Base-by-base conservation (phyloP, 2,797 vertebrate species). In the Varecia variegata region DNA sequence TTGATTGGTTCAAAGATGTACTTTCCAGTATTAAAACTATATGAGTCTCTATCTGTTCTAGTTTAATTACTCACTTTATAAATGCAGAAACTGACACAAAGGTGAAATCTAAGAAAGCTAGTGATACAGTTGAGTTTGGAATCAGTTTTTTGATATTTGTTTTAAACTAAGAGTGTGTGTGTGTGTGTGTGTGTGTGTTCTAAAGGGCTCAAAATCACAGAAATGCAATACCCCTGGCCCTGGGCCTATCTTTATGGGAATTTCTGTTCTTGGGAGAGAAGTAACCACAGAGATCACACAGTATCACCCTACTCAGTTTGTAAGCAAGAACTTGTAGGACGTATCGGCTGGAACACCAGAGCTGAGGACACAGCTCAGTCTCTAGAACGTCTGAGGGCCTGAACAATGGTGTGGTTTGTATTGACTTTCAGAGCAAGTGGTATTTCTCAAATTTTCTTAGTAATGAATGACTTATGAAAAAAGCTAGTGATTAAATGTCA, bases 401-500 rank as follows among this genome's bases (percentile, higher is more conserved):
- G 21, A 82, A 35, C 38, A 5, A 21, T 13, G 32, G 0, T 30
- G 40, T 38, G 27, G 52, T 52, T 67, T 86, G 23, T 38, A 76
- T 1, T 67, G 47, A 62, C 43, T 60, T 95, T 70, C 35, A 84
- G 17, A 54, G 13, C 2, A 25, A 58, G n/a, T 77, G 54, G 47
- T 25, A 43, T 90, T 93, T 96, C 70, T 91, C 68, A 95, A 76
- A 83, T 80, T 81, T 87, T 73, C 90, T 93, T 62, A 71, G 67
- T 65, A 54, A 67, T 30, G 38, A 97, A 68, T 81, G 67, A 68
- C 68, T 88, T 90, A 71, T 5, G 7, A 71, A 88, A 88, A 92
- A 95, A 95, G 43, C 77, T 95, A 40, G 14, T 89, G 47, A 88
- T 89, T 89, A 88, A 94, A 89, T 76, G 94, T 27, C 47, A 73